Base-by-base conservation (phyloP, 1,140 invertebrate genomes). In the Hylyphantes graminicola region DNA sequence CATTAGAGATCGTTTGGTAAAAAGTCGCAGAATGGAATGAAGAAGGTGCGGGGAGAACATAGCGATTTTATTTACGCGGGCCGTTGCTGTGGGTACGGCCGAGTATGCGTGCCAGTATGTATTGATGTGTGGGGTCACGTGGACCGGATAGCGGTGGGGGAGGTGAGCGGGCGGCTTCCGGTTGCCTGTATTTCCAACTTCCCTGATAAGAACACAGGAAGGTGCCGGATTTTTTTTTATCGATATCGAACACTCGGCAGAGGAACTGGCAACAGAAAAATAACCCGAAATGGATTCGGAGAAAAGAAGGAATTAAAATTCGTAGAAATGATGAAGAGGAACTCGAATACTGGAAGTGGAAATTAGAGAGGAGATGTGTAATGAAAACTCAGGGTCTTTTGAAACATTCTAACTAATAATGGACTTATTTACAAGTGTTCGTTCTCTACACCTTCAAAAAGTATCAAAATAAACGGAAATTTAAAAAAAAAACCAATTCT, bases 131-230 rank as follows among this genome's bases (percentile, higher is more conserved):
- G 77, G 68, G 77, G 79, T 81, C 79, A 81, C 53, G 79, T 81
- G 79, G 53, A 72, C 79, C 79, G 79, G 79, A 81, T 73, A 48
- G 57, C 50, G 19, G 17, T n/a, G 19, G 51, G 61, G 54, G 21
- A 10, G 79, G 57, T 51, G 12, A 70, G 51, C 53, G 70, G 74
- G 48, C 57, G 74, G 57, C 64, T 70, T 82, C 74, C 79, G 68
- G 79, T 68, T 82, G 77, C 77, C 77, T 80, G 77, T 80, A 80
- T 67, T 74, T 82, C 50, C 21, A 51, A 83, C 81, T 83, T 83
- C 81, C 81, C 81, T 83, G 81, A 83, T 83, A 83, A 83, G 81
- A 35, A 17, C 72, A 83, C 81, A 83, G 81, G 81, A 83, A 83
- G 73, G 73, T 59, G 51, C 21, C n/a, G 67, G 10, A 12, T n/a